phyloP scores from a whole-genome alignment of 2,797 vertebrate species.

The Apogon hyalosoma region DNA sequence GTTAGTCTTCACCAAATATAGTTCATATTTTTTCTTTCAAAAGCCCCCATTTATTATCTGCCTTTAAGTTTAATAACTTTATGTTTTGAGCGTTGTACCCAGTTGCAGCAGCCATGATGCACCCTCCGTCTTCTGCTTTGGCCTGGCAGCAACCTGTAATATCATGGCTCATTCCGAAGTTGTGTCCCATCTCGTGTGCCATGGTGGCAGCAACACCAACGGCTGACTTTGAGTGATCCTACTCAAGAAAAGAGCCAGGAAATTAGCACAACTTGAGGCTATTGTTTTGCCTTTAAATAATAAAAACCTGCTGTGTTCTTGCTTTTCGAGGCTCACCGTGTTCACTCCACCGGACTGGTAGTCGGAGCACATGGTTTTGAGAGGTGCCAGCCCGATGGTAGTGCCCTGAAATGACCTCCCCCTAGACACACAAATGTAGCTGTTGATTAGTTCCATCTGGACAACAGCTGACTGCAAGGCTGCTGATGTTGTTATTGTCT shows the following conservation, averaged over 20 bases:
- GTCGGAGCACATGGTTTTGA: slow-evolving; percentile 96
- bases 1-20: background rate
- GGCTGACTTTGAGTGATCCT: slow-evolving; percentile 94
- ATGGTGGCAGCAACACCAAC: slow-evolving; percentile 95
- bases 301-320: background rate
- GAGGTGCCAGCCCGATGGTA: slow-evolving; percentile 94
- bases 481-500: slow-evolving; percentile 12
- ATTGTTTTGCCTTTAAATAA: background rate
- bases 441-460: slow-evolving; percentile 46
- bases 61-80: background rate
- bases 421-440: slow-evolving; percentile 79
- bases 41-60: background rate
- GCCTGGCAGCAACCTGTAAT: slow-evolving; percentile 89
- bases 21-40: background rate
- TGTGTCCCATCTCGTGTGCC: slow-evolving; percentile 98
- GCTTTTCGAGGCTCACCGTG: slow-evolving; percentile 79
- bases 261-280: too few relatives aligned
- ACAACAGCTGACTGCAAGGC: slow-evolving; percentile 14
- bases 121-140: slow-evolving; percentile 90
- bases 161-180: slow-evolving; percentile 98
- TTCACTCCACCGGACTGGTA: slow-evolving; percentile 98
- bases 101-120: slow-evolving; percentile 98
- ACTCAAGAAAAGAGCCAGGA: slow-evolving; percentile 17
- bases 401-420: slow-evolving; percentile 92
- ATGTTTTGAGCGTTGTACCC: slow-evolving; percentile 83